Evolutionary conservation across 2,888 invertebrate genomes (phyloP), one percentile per base, ranked within the genome.

Genomic region (Drosophila merina): DNA sequence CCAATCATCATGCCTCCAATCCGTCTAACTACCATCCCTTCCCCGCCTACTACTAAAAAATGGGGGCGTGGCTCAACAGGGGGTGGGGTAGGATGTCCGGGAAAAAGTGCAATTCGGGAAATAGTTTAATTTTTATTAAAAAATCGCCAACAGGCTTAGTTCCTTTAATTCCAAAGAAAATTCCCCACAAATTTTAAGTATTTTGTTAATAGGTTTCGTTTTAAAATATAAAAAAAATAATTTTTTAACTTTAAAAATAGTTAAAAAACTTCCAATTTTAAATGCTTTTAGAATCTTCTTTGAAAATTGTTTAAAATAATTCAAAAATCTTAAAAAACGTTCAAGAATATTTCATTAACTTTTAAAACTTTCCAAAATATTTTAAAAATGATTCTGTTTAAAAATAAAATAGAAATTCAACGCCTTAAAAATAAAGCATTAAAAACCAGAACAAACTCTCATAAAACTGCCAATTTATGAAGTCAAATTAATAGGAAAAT

Each of bases 1-100:
- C 91, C 25, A 91, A 91, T 80, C 92, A 92, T 77, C 92, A 92
- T 77, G 88, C 92, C 81, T 90, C 91, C 75, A 92, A 91, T 89
- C 92, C 92, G 68, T 90, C 92, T 48, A 92, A 91, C 55, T 92
- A 92, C 86, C 92, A 92, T 86, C 92, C 92, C 51, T 92, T 92
- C 67, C 91, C 92, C 25, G 91, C 92, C 12, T 92, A 92, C 76
- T 92, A 92, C 79, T 91, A 91, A 36, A 12, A n/a, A n/a, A 6
- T 5, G 6, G 6, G 25, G 14, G 7, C 8, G n/a, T 10, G 44
- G 25, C 7, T 14, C 20, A 20, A 20, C 20, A 20, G 20, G 20
- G 20, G 20, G 20, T 20, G 20, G 20, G 20, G 2, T 20, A 20
- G 20, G 20, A 20, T 8, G 8, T 1, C 9, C 36, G 70, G 66